Percentiles rank a stretch among this genome's conserved stretches.
phyloP scores from a whole-genome alignment of 2,113 vertebrate genomes.

The Labeo rohita region DNA sequence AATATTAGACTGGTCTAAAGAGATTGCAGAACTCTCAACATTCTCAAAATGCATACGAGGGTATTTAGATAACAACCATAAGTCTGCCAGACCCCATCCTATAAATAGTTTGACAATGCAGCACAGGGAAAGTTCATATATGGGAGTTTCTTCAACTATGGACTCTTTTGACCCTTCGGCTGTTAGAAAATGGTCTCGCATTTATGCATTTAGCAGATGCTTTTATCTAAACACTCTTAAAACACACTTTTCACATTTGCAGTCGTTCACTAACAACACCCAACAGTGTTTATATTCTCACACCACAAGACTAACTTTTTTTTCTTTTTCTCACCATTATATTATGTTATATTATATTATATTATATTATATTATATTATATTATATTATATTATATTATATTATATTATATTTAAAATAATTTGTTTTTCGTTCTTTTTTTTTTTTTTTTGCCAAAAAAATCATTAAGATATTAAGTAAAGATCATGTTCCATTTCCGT shows the following conservation, averaged over 20 bases:
- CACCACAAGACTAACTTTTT: not conserved
- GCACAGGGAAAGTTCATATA: not conserved
- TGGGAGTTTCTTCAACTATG: not conserved
- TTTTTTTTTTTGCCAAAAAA: too few species aligned
- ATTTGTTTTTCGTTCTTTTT: too few species aligned
- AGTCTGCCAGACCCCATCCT: slow-evolving; percentile 30
- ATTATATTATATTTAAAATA: too few species aligned
- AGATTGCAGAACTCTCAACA: slow-evolving; percentile 28
- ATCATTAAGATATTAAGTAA: too few species aligned
- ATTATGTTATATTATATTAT: too few species aligned
- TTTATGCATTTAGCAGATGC: not conserved
- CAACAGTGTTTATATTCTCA: not conserved
- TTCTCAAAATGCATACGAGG: slow-evolving; percentile 42
- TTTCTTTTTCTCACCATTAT: too few species aligned
- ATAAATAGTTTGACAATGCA: slow-evolving; percentile 34
- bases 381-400: too few species aligned
- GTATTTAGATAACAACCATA: slow-evolving; percentile 52
- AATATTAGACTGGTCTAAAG: slow-evolving; percentile 50
- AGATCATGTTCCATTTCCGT: too few species aligned
- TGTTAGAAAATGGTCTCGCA: not conserved
- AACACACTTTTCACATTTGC: not conserved
- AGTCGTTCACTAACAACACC: not conserved
- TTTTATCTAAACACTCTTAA: not conserved
- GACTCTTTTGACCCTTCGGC: not conserved
- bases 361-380: too few species aligned